Evolutionary conservation across 2,797 vertebrate genomes (phyloP).

Genomic region (Falco berigora): DNA sequence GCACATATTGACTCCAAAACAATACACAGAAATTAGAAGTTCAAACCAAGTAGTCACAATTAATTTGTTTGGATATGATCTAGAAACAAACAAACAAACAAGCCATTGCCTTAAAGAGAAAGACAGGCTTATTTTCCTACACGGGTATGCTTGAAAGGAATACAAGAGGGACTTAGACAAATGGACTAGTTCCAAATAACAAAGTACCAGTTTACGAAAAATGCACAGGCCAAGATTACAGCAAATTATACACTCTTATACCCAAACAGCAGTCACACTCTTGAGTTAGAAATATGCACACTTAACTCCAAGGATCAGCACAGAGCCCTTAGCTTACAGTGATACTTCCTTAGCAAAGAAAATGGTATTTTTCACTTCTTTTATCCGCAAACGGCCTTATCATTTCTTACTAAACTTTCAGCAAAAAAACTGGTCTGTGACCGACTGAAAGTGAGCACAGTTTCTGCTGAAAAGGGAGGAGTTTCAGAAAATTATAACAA

Average conservation of each 20-base stretch:
- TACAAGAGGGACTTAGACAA: not conserved
- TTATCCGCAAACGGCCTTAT: not conserved
- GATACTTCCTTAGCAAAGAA: not conserved
- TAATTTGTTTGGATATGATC: not conserved
- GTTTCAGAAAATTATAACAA: not conserved
- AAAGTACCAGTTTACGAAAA: conserved; percentile 21
- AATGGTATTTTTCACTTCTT: not conserved
- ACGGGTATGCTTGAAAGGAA: not conserved
- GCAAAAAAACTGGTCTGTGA: not conserved
- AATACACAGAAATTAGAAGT: conserved; percentile 24
- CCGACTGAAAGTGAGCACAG: not conserved
- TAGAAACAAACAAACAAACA: conserved; percentile 4
- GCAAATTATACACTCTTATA: conserved; percentile 2
- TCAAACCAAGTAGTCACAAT: conserved; percentile 12
- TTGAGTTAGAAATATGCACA: not conserved
- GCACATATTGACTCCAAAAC: not conserved
- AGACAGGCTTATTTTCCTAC: not conserved
- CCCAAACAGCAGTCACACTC: not conserved
- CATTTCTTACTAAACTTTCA: not conserved
- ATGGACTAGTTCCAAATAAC: not conserved
- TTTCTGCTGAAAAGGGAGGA: not conserved
- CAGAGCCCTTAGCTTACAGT: not conserved
- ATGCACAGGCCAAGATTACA: not conserved
- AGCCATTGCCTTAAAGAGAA: not conserved
- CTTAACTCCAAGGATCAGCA: not conserved